These are phyloP conservation scores for Pseudorhiza aurosa DNA, from an alignment of 30 jellyfish, hydroid and myxozoan genomes.

Conservation along the genomic window DNA sequence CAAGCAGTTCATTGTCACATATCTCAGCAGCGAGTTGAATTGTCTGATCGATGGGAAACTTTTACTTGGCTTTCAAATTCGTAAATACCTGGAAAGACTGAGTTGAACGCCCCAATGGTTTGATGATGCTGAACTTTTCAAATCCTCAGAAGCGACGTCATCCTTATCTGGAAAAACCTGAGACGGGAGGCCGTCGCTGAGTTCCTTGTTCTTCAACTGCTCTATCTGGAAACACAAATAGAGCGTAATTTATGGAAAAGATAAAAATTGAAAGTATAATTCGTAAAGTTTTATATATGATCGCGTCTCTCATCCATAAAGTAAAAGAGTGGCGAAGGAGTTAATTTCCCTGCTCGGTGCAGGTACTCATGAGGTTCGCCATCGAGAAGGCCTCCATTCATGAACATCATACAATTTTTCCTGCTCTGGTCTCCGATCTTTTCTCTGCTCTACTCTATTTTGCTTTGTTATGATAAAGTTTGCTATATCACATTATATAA, in stretches of 20 bases:
- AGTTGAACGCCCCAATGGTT: constrained; percentile 66
- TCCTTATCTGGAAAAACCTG: neutral
- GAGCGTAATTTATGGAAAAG: too few species aligned
- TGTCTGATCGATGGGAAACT: neutral
- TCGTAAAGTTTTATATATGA: too few species aligned
- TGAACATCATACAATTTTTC: too few species aligned
- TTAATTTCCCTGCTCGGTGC: too few species aligned
- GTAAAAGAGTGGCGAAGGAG: too few species aligned
- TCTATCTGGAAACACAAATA: constrained; percentile 66
- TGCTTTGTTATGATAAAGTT: neutral
- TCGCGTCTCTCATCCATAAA: too few species aligned
- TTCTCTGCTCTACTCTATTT: too few species aligned
- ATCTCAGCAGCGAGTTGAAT: neutral
- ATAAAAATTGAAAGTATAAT: too few species aligned
- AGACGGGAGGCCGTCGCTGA: constrained; percentile 8
- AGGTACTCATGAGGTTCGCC: too few species aligned
- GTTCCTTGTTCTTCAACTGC: constrained; percentile 38
- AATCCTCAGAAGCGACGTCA: neutral
- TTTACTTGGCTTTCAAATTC: neutral
- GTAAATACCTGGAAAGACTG: constrained; percentile 50
- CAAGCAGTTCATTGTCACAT: too few species aligned
- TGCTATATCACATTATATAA: neutral
- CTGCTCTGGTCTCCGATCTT: too few species aligned
- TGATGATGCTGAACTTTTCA: constrained; percentile 16
- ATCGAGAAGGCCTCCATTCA: too few species aligned